Evolutionary conservation across 2,113 vertebrate genomes (phyloP), one percentile per base, ranked within the genome.

Genomic region (Cololabis saira): DNA sequence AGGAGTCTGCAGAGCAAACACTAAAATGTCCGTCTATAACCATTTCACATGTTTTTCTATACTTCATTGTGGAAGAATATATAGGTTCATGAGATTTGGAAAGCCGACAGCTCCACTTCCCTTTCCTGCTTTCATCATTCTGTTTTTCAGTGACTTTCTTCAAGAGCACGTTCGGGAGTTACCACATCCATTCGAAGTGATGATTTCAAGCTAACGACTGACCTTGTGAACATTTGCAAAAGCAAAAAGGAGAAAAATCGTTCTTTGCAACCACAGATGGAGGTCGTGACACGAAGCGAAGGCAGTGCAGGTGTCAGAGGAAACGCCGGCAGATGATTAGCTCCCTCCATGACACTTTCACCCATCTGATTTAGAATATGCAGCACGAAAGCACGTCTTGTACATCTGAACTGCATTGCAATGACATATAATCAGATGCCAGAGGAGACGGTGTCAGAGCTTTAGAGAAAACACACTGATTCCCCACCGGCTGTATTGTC

Each of bases 401-500:
- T 62, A 50, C 74, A 76, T 80, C 58, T 67, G 74, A 85, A 60
- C 84, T 63, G 59, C 52, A 22, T 21, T 6, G 43, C 70, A 21
- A 41, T 68, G 83, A 80, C 79, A 80, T 83, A 77, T 84, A 86
- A 90, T 91, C 86, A 90, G 83, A 83, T 67, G 80, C 69, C 77
- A 61, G 83, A 62, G 69, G 82, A 81, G 76, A 63, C 37, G 71
- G 81, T 69, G 80, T 79, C 82, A 73, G 73, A 47, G 67, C 81
- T 37, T 37, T 72, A 66, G 85, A 89, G 87, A 86, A 90, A 88
- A 87, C 87, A 75, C 67, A n/a, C 88, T 89, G 89, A 88, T 90
- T 88, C 89, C 81, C 89, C 82, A 81, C 85, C 87, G 82, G 85
- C 78, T 86, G 82, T 80, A 89, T 90, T 90, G 87, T 89, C 83